These are phyloP conservation scores for Phrynosoma blainvillii DNA, from an alignment of 2,113 vertebrate species.

Conservation along the genomic window DNA sequence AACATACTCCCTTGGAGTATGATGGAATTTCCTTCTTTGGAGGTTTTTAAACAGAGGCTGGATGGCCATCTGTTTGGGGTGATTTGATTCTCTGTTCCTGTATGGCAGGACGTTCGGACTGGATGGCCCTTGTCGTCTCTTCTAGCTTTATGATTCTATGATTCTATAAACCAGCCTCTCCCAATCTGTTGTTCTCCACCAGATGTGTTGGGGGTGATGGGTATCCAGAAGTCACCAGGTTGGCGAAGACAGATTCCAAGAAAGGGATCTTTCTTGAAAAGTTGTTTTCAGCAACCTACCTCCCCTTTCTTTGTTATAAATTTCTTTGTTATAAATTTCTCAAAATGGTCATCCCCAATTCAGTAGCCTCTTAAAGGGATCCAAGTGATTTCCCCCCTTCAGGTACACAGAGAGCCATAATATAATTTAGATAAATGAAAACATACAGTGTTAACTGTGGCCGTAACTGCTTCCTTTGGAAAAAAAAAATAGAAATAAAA, in stretches of 20 bases:
- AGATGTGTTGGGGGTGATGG: too few species aligned
- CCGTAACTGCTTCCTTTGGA: conserved; percentile 45
- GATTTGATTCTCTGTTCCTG: too few species aligned
- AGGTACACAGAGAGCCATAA: conserved; percentile 42
- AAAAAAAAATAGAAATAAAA: not conserved
- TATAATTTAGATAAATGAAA: conserved; percentile 57
- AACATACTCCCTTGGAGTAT: too few species aligned
- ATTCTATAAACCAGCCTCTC: too few species aligned
- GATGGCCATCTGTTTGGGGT: too few species aligned
- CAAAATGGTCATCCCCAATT: not conserved
- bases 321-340: not conserved
- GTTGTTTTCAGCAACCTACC: not conserved
- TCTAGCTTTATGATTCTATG: too few species aligned
- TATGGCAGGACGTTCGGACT: too few species aligned
- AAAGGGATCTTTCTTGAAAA: not conserved
- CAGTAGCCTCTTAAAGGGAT: not conserved
- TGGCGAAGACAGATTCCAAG: not conserved
- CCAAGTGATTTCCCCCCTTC: not conserved
- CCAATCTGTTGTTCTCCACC: too few species aligned
- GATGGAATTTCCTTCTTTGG: too few species aligned
- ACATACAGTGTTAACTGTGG: conserved; percentile 8
- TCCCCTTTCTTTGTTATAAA: not conserved
- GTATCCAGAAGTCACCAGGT: too few species aligned
- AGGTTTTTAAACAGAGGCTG: too few species aligned
- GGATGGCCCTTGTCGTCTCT: too few species aligned